A percentile compares a stretch with the other conserved stretches of the same genome.
These are phyloP conservation scores for Poecilia gillii DNA, from an alignment of 2,797 vertebrate genomes.

Conservation along the genomic window DNA sequence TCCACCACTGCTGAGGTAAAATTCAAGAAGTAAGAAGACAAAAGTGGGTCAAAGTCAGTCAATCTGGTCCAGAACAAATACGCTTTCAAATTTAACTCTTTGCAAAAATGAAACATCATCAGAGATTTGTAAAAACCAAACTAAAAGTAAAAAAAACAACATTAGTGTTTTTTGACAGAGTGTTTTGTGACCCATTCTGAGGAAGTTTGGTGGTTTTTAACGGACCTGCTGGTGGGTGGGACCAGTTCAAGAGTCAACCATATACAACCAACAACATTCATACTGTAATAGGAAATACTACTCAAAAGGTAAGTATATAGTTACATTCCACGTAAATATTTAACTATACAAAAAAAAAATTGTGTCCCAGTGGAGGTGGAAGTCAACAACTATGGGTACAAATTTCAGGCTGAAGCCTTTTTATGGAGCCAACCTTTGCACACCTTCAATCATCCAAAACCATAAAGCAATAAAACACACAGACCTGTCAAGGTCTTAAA, in stretches of 20 bases:
- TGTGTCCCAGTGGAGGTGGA: conserved; percentile 21
- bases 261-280: no score
- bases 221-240: no score
- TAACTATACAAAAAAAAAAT: no score
- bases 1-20: no score
- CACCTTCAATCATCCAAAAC: conserved; percentile 52
- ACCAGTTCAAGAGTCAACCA: no score
- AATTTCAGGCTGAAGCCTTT: conserved; percentile 78
- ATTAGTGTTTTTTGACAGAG: neutral
- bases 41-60: neutral
- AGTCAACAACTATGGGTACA: conserved; percentile 71
- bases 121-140: neutral
- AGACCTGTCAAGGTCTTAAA: conserved; percentile 51
- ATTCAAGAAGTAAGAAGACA: no score
- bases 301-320: no score
- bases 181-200: neutral
- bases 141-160: neutral
- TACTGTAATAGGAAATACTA: no score
- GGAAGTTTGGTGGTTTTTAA: neutral
- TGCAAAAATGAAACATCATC: neutral
- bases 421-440: conserved; percentile 81
- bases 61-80: neutral
- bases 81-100: neutral
- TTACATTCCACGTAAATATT: no score
- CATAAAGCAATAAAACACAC: conserved; percentile 73